Conservation (phyloP, 2,797 vertebrate species). For the Nothura maculosa region DNA sequence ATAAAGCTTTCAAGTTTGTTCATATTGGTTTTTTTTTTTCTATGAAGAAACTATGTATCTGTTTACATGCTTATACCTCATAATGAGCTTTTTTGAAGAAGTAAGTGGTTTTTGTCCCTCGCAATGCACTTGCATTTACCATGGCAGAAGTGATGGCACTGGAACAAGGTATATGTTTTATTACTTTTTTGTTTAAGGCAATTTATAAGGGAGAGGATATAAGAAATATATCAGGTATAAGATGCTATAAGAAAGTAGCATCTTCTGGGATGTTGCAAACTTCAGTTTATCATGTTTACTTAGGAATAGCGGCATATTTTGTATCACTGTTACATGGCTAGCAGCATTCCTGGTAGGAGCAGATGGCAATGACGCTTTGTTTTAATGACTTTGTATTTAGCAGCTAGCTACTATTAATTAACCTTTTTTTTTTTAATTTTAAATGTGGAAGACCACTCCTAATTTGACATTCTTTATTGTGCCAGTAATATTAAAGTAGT, state of each 20-base stretch:
- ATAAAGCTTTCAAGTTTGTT: slow-evolving; percentile 57
- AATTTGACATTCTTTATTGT: background rate
- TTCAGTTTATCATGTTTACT: background rate
- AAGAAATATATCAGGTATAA: too few relatives aligned
- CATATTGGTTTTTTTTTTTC: background rate
- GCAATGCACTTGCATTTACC: slow-evolving; percentile 91
- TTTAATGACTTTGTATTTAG: background rate
- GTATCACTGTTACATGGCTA: background rate
- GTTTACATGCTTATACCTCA: slow-evolving; percentile 81
- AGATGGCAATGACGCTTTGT: slow-evolving; percentile 24
- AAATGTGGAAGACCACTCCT: background rate
- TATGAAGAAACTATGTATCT: slow-evolving; percentile 83
- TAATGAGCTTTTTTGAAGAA: slow-evolving; percentile 82
- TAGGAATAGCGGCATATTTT: background rate
- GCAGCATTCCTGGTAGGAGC: background rate
- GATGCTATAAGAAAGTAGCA: background rate
- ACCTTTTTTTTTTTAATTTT: background rate
- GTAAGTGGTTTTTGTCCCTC: slow-evolving; percentile 89
- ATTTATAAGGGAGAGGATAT: background rate
- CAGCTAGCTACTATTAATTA: background rate
- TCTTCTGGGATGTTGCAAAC: background rate
- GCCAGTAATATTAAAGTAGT: background rate
- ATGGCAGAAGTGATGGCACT: slow-evolving; percentile 86
- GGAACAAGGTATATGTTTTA: slow-evolving; percentile 87
- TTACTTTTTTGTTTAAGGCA: background rate